Percentiles rank a stretch among this genome's conserved stretches.
These are phyloP conservation scores for Mionectes olivaceus DNA, from an alignment of 2,797 vertebrate genomes.

Conservation along the genomic window DNA sequence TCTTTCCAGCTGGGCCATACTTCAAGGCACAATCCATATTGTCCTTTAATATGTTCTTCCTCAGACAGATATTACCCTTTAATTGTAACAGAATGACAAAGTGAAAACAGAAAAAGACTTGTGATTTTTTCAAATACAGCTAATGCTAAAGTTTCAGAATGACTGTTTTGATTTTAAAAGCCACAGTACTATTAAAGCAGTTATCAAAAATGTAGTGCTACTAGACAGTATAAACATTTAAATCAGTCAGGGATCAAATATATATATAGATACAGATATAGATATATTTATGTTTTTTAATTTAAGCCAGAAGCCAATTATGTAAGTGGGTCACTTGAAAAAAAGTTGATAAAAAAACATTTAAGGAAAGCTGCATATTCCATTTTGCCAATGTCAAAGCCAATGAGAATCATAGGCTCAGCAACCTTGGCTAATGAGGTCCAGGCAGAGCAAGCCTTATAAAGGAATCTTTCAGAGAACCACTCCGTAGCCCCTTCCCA, in stretches of 20 bases:
- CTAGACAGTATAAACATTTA: constrained; percentile 32
- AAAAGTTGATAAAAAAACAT: constrained; percentile 55
- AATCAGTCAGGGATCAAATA: constrained; percentile 36
- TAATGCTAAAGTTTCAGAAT: constrained; percentile 42
- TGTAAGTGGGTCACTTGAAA: constrained; percentile 64
- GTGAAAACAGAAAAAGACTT: constrained; percentile 30
- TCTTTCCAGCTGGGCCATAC: constrained; percentile 26
- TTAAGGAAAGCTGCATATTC: constrained; percentile 58
- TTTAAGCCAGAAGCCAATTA: constrained; percentile 60
- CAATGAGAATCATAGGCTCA: constrained; percentile 32
- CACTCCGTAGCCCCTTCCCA: background rate
- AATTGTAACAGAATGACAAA: constrained; percentile 59
- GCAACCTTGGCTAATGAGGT: constrained; percentile 49
- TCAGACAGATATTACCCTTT: constrained; percentile 60
- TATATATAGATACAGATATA: background rate
- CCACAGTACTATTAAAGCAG: constrained; percentile 17
- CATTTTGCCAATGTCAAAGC: constrained; percentile 68
- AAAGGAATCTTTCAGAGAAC: constrained; percentile 8
- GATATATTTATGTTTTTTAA: background rate
- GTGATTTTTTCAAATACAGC: constrained; percentile 41
- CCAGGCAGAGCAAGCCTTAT: background rate
- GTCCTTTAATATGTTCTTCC: constrained; percentile 47
- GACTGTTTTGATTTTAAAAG: constrained; percentile 43
- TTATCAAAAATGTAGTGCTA: constrained; percentile 1
- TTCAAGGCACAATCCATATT: constrained; percentile 46